Conservation (phyloP, 2,888 invertebrate species). For the Drosophila fulvimacula region DNA sequence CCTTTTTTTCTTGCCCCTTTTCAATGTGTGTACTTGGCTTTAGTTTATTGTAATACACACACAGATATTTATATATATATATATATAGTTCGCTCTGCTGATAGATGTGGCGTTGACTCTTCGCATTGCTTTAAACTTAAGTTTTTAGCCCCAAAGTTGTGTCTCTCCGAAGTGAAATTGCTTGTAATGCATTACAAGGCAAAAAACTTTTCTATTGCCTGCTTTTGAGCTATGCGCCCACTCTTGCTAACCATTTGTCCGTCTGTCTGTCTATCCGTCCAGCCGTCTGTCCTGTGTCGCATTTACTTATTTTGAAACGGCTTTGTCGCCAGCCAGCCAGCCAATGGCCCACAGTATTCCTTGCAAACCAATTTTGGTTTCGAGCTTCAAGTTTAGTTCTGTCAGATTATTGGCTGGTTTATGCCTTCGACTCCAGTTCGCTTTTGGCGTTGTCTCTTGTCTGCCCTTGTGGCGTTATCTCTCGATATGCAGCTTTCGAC, state of each 20-base stretch:
- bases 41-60: slow-evolving; percentile 40
- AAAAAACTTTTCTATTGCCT: slow-evolving; percentile 64
- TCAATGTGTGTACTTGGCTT: slow-evolving; percentile 33
- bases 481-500: slow-evolving; percentile 54
- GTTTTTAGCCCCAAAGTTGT: slow-evolving; percentile 41
- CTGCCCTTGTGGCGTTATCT: slow-evolving; percentile 63
- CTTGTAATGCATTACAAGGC: slow-evolving; percentile 77
- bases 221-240: slow-evolving; percentile 53
- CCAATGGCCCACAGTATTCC: slow-evolving; percentile 4
- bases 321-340: slow-evolving; percentile 49
- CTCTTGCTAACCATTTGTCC: slow-evolving; percentile 4
- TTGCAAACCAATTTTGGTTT: slow-evolving; percentile 26
- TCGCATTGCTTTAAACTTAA: slow-evolving; percentile 49
- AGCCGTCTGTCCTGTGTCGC: slow-evolving; percentile 43
- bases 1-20: not conserved
- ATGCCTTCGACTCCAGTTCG: slow-evolving; percentile 41
- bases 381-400: slow-evolving; percentile 30
- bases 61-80: slow-evolving; percentile 1
- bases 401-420: slow-evolving; percentile 73
- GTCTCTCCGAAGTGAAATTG: slow-evolving; percentile 70
- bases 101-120: slow-evolving; percentile 53
- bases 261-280: slow-evolving; percentile 17
- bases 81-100: slow-evolving; percentile 26
- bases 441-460: slow-evolving; percentile 17
- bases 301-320: slow-evolving; percentile 43